These are phyloP conservation scores for Steatornis caripensis DNA, from an alignment of 2,113 vertebrate species.

Conservation along the genomic window DNA sequence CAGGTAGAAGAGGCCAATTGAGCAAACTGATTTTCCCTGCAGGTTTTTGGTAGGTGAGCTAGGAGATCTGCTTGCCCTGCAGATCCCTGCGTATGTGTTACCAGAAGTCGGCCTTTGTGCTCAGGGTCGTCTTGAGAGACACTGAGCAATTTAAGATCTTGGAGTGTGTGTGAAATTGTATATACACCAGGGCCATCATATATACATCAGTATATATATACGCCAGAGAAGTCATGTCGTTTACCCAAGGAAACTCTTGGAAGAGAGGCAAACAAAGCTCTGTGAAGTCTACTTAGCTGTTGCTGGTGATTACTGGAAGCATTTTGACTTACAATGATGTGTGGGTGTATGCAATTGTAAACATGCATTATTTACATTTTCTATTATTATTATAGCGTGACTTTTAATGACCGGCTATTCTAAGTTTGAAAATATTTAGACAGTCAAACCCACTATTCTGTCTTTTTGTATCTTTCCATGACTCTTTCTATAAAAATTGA, in stretches of 20 bases:
- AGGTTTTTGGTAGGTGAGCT: not conserved
- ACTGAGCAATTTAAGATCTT: not conserved
- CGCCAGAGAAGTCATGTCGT: not conserved
- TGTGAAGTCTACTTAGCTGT: not conserved
- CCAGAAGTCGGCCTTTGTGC: not conserved
- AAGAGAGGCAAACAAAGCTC: not conserved
- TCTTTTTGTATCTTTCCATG: not conserved
- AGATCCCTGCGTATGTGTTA: not conserved
- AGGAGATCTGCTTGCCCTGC: not conserved
- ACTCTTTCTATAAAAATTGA: not conserved
- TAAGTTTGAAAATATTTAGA: conserved; percentile 26
- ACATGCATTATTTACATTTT: conserved; percentile 29
- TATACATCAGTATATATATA: not conserved
- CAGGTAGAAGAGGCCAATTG: not conserved
- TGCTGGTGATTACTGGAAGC: not conserved
- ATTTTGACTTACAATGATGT: not conserved
- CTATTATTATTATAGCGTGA: conserved; percentile 4
- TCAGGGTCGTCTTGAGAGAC: not conserved
- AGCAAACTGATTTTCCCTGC: not conserved
- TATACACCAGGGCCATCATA: not conserved
- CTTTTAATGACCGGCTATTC: not conserved
- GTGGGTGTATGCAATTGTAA: conserved; percentile 20
- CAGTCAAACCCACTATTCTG: not conserved
- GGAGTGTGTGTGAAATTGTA: not conserved
- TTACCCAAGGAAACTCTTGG: not conserved